Base-by-base conservation (phyloP, 2,113 vertebrate species). In the Mustela lutreola region DNA sequence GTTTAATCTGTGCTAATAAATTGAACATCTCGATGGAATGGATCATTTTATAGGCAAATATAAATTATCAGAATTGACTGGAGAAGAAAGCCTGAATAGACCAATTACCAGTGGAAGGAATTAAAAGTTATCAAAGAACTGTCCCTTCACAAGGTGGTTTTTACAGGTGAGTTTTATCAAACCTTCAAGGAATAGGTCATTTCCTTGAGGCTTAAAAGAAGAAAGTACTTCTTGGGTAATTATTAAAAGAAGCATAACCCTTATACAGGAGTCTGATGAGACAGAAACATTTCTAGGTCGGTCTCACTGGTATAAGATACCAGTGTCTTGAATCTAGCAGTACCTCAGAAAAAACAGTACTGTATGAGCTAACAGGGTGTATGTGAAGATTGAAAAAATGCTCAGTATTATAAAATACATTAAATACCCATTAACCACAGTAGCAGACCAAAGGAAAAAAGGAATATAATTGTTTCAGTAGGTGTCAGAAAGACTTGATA, bases 31-130 rank as follows among this genome's bases (percentile, higher is more conserved):
- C 97, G 95, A 94, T 97, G 97, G 97, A 98, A 97, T 96, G 95
- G 95, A 97, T 98, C 98, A 95, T 98, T 97, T 97, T 97, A 97
- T 98, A 98, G 98, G 94, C 97, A 95, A 97, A 96, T 97, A 95
- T 97, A 98, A 98, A 73, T 98, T 87, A 94, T 82, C 97, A 97
- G 83, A 98, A 97, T 97, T 98, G 97, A 95, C 97, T 89, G 97
- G 96, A 98, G 98, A 98, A 90, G 98, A 96, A 96, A 96, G 67
- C 90, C 97, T 92, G 97, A 96, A 33, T 97, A 98, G 95, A 96
- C 93, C 94, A 95, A 16, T 97, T 97, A 89, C 97, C 94, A 95
- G 1, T 94, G 97, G 96, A 96, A 97, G 88, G 91, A 97, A 94
- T 95, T 97, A 92, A 97, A 97, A 96, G 94, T 95, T 96, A 92